Conservation (phyloP, 2,113 vertebrate genomes). For the Gnathonemus longibarbis region DNA sequence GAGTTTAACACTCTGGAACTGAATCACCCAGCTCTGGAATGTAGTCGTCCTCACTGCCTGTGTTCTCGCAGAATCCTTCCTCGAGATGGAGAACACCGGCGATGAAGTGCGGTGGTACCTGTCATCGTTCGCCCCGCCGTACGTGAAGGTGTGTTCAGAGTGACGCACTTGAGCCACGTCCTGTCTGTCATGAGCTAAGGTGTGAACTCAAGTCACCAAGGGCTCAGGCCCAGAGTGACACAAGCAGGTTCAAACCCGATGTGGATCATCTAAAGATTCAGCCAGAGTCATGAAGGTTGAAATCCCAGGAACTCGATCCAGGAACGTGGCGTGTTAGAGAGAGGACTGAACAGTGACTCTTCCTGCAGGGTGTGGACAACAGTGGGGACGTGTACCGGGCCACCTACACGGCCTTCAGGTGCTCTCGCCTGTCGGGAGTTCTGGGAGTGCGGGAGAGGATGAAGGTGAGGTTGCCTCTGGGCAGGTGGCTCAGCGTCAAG, state of each 20-base stretch:
- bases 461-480: slow-evolving; percentile 58
- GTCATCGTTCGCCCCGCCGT: slow-evolving; percentile 84
- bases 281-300: neutral
- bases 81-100: slow-evolving; percentile 79
- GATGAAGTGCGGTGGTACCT: slow-evolving; percentile 78
- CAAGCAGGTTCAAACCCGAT: neutral
- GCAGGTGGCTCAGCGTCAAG: neutral
- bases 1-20: neutral
- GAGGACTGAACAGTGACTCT: neutral
- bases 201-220: neutral
- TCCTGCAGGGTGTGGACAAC: slow-evolving; percentile 71
- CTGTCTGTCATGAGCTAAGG: neutral
- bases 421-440: slow-evolving; percentile 69
- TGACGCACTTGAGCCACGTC: slow-evolving; percentile 1
- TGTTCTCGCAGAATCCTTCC: slow-evolving; percentile 51
- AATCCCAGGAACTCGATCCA: neutral
- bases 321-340: neutral
- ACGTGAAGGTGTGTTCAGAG: slow-evolving; percentile 72
- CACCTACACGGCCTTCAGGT: slow-evolving; percentile 81
- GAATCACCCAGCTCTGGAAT: neutral
- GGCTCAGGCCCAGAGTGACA: neutral
- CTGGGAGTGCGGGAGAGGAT: slow-evolving; percentile 65
- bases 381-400: slow-evolving; percentile 75
- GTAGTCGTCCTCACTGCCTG: neutral
- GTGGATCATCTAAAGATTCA: neutral